Conservation (phyloP, 1,140 invertebrate genomes). For the Bathynomus jamesi region DNA sequence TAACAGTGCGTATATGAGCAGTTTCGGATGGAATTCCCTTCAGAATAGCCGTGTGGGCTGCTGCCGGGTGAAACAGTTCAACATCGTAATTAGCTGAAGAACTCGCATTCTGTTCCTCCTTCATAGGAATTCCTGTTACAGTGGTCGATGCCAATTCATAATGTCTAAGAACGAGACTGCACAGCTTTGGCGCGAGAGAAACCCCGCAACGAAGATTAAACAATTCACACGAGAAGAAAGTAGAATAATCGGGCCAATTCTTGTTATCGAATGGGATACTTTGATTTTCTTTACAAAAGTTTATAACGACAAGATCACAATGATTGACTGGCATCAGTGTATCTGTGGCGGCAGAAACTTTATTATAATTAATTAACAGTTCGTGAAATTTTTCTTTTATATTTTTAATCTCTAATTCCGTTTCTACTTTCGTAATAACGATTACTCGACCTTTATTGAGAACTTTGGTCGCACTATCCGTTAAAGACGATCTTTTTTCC, state of each 20-base stretch:
- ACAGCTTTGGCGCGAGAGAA: conserved; percentile 56
- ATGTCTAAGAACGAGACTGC: conserved; percentile 57
- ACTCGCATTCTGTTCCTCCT: conserved; percentile 96
- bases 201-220: conserved; percentile 48
- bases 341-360: conserved; percentile 55
- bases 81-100: conserved; percentile 98
- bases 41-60: conserved; percentile 70
- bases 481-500: conserved; percentile 50
- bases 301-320: conserved; percentile 30
- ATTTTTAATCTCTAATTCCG: conserved; percentile 70
- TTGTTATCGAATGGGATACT: conserved; percentile 20
- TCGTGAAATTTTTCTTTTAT: conserved; percentile 76
- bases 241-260: conserved; percentile 40
- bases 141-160: conserved; percentile 91
- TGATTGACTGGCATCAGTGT: conserved; percentile 30
- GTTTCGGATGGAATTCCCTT: conserved; percentile 44
- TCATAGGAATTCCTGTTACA: conserved; percentile 97
- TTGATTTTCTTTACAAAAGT: conserved; percentile 38
- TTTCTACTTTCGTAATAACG: conserved; percentile 75
- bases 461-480: conserved; percentile 51
- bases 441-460: conserved; percentile 72
- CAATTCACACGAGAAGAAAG: conserved; percentile 42
- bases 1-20: conserved; percentile 46
- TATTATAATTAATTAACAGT: conserved; percentile 67
- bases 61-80: conserved; percentile 80